Base-by-base conservation (phyloP, 2,113 vertebrate species). In the Gymnobelideus leadbeateri region DNA sequence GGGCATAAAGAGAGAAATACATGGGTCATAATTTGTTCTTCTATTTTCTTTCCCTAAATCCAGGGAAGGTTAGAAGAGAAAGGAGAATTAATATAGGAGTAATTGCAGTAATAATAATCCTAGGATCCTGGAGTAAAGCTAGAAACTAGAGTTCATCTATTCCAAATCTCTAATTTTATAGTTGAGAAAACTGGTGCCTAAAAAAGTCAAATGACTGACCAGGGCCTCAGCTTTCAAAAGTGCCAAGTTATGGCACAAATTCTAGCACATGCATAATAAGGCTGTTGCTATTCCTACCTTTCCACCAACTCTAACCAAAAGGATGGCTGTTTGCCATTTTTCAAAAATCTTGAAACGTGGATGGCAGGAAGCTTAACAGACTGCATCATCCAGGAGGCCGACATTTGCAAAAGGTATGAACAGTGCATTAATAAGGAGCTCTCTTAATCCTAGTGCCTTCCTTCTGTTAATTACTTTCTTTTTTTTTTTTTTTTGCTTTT, bases 251-350 rank as follows among this genome's bases (percentile, higher is more conserved):
- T 68, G 31, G 61, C 68, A 84, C 68, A 43, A 43, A 84, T 2
- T 23, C 1, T 84, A 21, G 12, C 31, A n/a, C 37, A 19, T n/a
- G 37, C 5, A n/a, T 77, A 19, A 77, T 77, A 77, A 77, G 16
- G 19, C n/a, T 84, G n/a, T 23, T 84, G n/a, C 68, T 43, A 43
- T 43, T 23, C 6, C 68, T 19, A 21, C n/a, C 68, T 84, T 43
- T 84, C n/a, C 19, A 84, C n/a, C 68, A 84, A 21, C 19, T 19
- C 37, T 6, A 23, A 43, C 16, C n/a, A 43, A 43, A 84, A 43
- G 7, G 26, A 43, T 68, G 16, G 91, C 94, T 49, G 0, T 43
- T 8, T 93, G 61, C 94, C 89, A 90, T 89, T 93, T 95, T 61
- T 94, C 91, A 16, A 8, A 37, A 90, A 50, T 1, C 26, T 31